Evolutionary conservation across 2,888 invertebrate genomes (phyloP).

Genomic region (Volucella inflata): DNA sequence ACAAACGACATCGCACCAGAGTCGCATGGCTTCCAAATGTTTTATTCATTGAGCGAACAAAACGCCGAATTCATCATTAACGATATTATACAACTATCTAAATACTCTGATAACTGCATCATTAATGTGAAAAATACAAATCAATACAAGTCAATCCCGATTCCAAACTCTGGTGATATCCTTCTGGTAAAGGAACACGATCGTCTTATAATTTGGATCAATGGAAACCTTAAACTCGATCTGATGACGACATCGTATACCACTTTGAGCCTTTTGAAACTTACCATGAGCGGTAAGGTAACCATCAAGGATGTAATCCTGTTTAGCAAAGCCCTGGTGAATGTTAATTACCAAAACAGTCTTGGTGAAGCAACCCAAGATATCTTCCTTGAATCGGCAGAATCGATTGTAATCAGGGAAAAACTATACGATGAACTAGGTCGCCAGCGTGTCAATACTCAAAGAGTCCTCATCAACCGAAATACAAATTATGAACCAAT

Average conservation of each 20-base stretch:
- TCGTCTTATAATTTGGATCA: conserved; percentile 46
- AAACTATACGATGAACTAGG: conserved; percentile 51
- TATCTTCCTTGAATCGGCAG: conserved; percentile 25
- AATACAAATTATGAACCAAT: conserved; percentile 1
- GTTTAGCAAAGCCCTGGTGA: conserved; percentile 30
- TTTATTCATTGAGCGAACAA: not conserved
- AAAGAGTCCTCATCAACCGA: conserved; percentile 20
- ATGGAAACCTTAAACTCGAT: conserved; percentile 38
- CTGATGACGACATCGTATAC: not conserved
- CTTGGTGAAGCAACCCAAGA: conserved; percentile 43
- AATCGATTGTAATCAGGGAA: conserved; percentile 33
- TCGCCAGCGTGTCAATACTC: conserved; percentile 37
- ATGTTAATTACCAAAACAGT: conserved; percentile 32
- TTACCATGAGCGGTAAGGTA: conserved; percentile 11
- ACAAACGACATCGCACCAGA: not conserved
- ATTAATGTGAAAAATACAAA: not conserved
- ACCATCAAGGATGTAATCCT: conserved; percentile 31
- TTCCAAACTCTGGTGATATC: conserved; percentile 35
- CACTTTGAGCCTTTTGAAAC: not conserved
- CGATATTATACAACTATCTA: not conserved
- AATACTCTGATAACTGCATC: not conserved
- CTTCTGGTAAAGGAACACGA: conserved; percentile 27
- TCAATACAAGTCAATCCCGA: not conserved
- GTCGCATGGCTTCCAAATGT: conserved; percentile 25
- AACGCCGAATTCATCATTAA: not conserved